Evolutionary conservation across 2,888 invertebrate species (phyloP).

Genomic region (Mimachlamys varia): DNA sequence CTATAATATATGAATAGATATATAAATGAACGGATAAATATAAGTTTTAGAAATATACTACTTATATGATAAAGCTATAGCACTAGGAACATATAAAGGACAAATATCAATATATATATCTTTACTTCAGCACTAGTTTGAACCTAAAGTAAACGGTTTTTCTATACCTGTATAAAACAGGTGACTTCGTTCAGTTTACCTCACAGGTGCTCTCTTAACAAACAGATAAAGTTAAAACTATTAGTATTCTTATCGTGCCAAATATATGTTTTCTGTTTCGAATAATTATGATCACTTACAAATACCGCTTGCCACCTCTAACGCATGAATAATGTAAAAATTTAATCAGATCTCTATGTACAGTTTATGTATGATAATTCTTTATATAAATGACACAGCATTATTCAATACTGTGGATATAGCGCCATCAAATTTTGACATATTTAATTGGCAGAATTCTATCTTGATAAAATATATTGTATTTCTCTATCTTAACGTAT

Average conservation of each 20-base stretch:
- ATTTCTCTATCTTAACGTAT: background rate
- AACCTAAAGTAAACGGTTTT: background rate
- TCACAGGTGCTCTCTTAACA: background rate
- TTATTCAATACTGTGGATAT: background rate
- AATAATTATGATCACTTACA: conserved; percentile 25
- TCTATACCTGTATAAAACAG: background rate
- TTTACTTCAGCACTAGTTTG: background rate
- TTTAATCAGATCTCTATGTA: background rate
- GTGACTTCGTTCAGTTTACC: background rate
- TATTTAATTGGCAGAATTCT: conserved; percentile 14
- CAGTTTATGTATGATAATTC: conserved; percentile 2
- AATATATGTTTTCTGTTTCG: background rate
- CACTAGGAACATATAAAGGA: background rate
- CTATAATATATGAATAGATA: background rate
- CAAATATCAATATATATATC: background rate
- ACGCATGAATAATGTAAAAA: background rate
- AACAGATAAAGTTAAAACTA: background rate
- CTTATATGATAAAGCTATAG: conserved; percentile 11
- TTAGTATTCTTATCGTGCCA: background rate
- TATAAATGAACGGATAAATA: background rate
- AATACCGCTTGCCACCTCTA: background rate
- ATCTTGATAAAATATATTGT: conserved; percentile 28
- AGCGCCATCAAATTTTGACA: background rate
- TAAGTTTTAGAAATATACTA: background rate
- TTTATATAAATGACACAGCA: conserved; percentile 4